phyloP scores from a whole-genome alignment of 2,888 invertebrate species.

The Punctoribates punctum region DNA sequence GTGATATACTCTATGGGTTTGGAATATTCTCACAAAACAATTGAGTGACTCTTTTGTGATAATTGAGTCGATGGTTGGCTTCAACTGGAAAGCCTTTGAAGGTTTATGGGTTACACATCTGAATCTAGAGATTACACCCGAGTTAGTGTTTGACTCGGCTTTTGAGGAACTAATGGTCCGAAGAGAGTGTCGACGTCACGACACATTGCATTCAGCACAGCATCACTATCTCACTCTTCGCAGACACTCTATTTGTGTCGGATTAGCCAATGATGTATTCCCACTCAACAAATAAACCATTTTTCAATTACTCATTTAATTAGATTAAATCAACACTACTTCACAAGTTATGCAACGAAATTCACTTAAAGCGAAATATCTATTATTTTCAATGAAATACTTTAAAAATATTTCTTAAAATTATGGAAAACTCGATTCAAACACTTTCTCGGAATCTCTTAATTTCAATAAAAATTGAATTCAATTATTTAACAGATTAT shows the following conservation, averaged over 20 bases:
- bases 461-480: too few relatives aligned
- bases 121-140: background rate
- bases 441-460: too few relatives aligned
- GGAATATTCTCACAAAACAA: too few relatives aligned
- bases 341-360: too few relatives aligned
- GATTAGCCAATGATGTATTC: slow-evolving; percentile 47
- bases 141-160: slow-evolving; percentile 16
- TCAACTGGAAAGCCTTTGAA: slow-evolving; percentile 13
- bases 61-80: background rate
- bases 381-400: too few relatives aligned
- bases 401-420: too few relatives aligned
- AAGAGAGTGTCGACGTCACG: slow-evolving; percentile 29
- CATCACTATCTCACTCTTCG: slow-evolving; percentile 20
- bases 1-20: too few relatives aligned
- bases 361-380: too few relatives aligned
- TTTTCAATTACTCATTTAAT: background rate
- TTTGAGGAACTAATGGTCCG: slow-evolving; percentile 26
- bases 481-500: too few relatives aligned
- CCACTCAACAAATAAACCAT: slow-evolving; percentile 40
- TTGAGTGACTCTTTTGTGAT: background rate
- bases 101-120: background rate
- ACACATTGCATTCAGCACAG: slow-evolving; percentile 24
- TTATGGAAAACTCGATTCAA: too few relatives aligned
- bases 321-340: background rate
- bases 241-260: slow-evolving; percentile 45